Base-by-base conservation (phyloP, 2,113 vertebrate species). In the Sapayoa aenigma region DNA sequence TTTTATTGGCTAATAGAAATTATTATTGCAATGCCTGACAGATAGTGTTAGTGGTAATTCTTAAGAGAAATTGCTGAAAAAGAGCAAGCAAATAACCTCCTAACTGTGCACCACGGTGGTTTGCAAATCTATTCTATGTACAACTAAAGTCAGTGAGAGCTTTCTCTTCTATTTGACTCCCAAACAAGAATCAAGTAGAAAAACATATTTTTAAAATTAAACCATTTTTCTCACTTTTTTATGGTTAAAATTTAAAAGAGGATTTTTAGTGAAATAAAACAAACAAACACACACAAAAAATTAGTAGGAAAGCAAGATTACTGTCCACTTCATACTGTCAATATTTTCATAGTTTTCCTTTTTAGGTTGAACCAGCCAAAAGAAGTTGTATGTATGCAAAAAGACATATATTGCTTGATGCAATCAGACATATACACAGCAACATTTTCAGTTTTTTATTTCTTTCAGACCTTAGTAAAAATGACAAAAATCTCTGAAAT, bases 211-310 rank as follows among this genome's bases (percentile, higher is more conserved):
- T 74, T 31, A 4, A 69, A 74, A 53, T 41, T 2, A 75, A 79
- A 50, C 0, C 0, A 37, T 63, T 82, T 82, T 66, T 0, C 6
- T 69, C 8, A 24, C 9, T 67, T 74, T 12, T 46, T 66, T 71
- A 33, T 31, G 8, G 2, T 6, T 27, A 69, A 87, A 89, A 71
- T 42, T 33, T 17, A 60, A 50, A 11, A n/a, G 5, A 53, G 9
- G 3, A 4, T 74, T 75, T 25, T 19, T 30, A 59, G 12, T 58
- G 14, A 39, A 88, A 74, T 56, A 39, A 16, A 44, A 17, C 4
- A 39, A 77, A 24, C 7, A 44, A 31, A 47, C 8, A 31, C 10
- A 66, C 5, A 47, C 16, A 20, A 44, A 74, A 69, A 15, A 5
- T 35, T 9, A 84, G 7, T 5, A 55, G 9, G 7, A 73, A 73